Evolutionary conservation across 2,797 vertebrate genomes (phyloP), one percentile per base, ranked within the genome.

Genomic region (Leptoclinus maculatus): DNA sequence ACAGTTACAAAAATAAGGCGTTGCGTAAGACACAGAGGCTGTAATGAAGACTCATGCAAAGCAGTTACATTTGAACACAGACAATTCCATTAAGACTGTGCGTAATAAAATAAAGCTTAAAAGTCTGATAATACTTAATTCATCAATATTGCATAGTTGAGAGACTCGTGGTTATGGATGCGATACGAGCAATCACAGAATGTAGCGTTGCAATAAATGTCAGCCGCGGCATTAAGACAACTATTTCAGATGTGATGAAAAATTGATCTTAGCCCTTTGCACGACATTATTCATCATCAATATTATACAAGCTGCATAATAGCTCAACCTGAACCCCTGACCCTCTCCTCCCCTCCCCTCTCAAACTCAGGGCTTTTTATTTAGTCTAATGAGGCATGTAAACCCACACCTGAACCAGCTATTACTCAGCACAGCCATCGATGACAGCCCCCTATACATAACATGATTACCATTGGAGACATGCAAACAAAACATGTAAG

Each of bases 371-470:
- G 69, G 57, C 71, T 79, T 89, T 86, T 88, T 58, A 88, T 86
- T 89, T 79, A 65, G 80, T 84, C 81, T 91, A 93, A 93, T 84
- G 90, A 90, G 85, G 80, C 80, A 71, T 82, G 83, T 71, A 68
- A 89, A 89, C 60, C 49, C 84, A 85, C 91, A 94, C 90, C 92
- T 93, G 90, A 91, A 87, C 85, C 84, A 54, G 74, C 71, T 76
- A 83, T 75, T 76, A 76, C 54, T 68, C 76, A 65, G 69, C 64
- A 49, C 72, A 82, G 71, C 51, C 41, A 49, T 74, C 72, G 25
- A 65, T 64, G 19, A 19, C 21, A 53, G 74, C 66, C 74, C 32
- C 32, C 45, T 34, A 47, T 60, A 79, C 67, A 72, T 21, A 83
- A 67, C 41, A 79, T 12, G 27, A 82, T 84, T 66, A 83, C 79